A percentile compares a stretch with the other conserved stretches of the same genome.
phyloP scores from a whole-genome alignment of 1,140 invertebrate genomes.

The Bombus huntii region DNA sequence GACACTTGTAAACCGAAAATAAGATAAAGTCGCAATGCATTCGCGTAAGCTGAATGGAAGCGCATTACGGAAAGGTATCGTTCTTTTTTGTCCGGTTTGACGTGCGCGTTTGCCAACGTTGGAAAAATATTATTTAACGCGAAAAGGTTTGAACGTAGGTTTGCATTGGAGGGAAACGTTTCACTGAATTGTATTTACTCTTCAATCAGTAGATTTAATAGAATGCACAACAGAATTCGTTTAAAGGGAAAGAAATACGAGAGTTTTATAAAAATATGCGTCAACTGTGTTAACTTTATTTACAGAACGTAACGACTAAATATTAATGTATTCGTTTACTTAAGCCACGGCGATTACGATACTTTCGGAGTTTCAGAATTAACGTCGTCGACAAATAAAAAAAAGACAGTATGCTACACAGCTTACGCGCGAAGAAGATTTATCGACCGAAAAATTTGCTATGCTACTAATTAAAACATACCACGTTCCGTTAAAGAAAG shows the following conservation, averaged over 20 bases:
- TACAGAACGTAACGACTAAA: not conserved
- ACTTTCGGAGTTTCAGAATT: too few species aligned
- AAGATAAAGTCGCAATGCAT: conserved; percentile 8
- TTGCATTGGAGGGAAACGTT: not conserved
- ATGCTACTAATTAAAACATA: too few species aligned
- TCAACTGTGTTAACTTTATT: not conserved
- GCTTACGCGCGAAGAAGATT: too few species aligned
- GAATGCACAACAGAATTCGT: not conserved
- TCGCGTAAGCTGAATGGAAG: not conserved
- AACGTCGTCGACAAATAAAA: too few species aligned
- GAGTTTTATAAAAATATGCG: not conserved
- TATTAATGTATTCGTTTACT: not conserved
- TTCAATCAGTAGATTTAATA: not conserved
- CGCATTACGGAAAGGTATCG: not conserved
- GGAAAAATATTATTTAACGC: not conserved
- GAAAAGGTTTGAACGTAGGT: not conserved
- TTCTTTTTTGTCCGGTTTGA: not conserved
- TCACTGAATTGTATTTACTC: not conserved
- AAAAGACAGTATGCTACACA: too few species aligned
- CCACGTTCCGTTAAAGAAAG: too few species aligned
- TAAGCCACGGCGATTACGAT: too few species aligned
- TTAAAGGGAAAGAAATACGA: not conserved
- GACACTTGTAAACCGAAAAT: conserved; percentile 5
- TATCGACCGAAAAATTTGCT: too few species aligned
- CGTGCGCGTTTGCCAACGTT: not conserved